These are phyloP conservation scores for Steatocranus sp. DNA, from an alignment of 2,797 vertebrate genomes.

Conservation along the genomic window DNA sequence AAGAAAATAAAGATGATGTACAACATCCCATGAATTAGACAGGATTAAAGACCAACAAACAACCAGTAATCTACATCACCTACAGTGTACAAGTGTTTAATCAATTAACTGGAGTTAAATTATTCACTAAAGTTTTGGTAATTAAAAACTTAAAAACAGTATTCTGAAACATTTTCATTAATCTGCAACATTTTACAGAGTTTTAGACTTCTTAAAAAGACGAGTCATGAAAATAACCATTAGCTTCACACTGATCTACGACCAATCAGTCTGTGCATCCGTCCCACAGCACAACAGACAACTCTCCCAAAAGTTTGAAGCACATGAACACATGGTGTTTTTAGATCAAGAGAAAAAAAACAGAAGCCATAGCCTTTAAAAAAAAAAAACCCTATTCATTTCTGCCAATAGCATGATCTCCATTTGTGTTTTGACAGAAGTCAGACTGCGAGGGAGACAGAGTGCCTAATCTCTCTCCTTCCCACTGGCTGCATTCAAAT, in stretches of 20 bases:
- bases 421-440: slow-evolving; percentile 45
- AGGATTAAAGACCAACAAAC: not conserved
- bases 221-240: not conserved
- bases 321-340: not conserved
- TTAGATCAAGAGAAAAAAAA: not conserved
- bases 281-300: not conserved
- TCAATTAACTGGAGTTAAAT: not conserved
- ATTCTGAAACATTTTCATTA: not conserved
- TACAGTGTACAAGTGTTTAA: not conserved
- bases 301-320: not conserved
- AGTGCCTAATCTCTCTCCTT: slow-evolving; percentile 49
- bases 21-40: not conserved
- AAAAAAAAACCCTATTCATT: not conserved
- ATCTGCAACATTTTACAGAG: not conserved
- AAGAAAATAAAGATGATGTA: not conserved
- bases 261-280: not conserved
- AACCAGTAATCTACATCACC: not conserved
- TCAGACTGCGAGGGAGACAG: slow-evolving; percentile 6
- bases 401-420: slow-evolving; percentile 28
- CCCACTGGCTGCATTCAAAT: slow-evolving; percentile 56
- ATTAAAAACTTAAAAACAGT: not conserved
- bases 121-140: not conserved
- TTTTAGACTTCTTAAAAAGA: not conserved
- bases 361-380: not conserved
- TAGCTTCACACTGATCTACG: not conserved